phyloP scores from a whole-genome alignment of 2,113 vertebrate species.

The Nothobranchius kuhntae region DNA sequence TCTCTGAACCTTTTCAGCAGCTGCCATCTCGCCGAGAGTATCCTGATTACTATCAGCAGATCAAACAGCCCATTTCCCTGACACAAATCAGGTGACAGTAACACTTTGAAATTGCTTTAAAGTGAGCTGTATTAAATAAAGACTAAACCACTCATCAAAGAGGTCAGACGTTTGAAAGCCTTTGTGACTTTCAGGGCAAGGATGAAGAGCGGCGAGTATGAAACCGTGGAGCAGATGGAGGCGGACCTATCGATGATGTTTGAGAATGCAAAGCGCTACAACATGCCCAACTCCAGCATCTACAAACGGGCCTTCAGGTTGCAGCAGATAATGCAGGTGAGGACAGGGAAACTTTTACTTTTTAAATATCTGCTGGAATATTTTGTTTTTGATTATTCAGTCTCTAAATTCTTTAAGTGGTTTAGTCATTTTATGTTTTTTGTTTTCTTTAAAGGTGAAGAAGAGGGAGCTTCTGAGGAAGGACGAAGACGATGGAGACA shows the following conservation, averaged over 20 bases:
- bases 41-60: slow-evolving; percentile 98
- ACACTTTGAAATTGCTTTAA: not conserved
- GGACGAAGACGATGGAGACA: slow-evolving; percentile 94
- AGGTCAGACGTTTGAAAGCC: not conserved
- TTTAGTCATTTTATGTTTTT: not conserved
- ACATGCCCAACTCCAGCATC: slow-evolving; percentile 96
- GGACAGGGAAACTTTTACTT: slow-evolving; percentile 1
- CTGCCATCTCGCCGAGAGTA: slow-evolving; percentile 96
- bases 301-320: slow-evolving; percentile 95
- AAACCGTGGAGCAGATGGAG: slow-evolving; percentile 92
- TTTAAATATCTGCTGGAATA: not conserved
- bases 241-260: slow-evolving; percentile 93
- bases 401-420: not conserved
- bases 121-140: not conserved
- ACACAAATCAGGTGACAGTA: slow-evolving; percentile 89
- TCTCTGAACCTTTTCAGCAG: slow-evolving; percentile 94
- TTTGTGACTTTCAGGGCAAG: slow-evolving; percentile 83
- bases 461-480: slow-evolving; percentile 91
- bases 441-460: slow-evolving; percentile 81
- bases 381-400: not conserved
- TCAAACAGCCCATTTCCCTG: slow-evolving; percentile 92
- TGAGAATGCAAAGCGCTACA: slow-evolving; percentile 98
- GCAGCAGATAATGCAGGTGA: slow-evolving; percentile 96
- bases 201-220: slow-evolving; percentile 94
- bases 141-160: not conserved